Evolutionary conservation across 2,113 vertebrate genomes (phyloP).

Genomic region (Megalops atlanticus): DNA sequence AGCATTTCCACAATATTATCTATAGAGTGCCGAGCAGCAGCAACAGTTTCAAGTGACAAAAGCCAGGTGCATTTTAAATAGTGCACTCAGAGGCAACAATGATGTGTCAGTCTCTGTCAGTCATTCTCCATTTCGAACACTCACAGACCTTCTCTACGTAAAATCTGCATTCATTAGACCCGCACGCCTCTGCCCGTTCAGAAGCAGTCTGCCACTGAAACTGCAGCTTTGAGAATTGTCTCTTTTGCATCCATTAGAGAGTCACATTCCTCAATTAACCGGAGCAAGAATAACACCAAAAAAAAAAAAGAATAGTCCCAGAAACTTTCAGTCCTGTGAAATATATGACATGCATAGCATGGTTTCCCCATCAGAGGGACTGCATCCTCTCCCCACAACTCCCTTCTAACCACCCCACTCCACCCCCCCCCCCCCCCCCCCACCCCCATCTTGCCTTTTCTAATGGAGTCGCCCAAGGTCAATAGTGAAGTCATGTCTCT

Average conservation of each 20-base stretch:
- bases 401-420: constrained; percentile 35
- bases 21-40: neutral
- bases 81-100: neutral
- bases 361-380: constrained; percentile 11
- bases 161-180: constrained; percentile 13
- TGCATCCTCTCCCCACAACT: constrained; percentile 37
- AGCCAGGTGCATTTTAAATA: neutral
- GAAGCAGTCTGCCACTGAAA: constrained; percentile 22
- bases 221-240: constrained; percentile 19
- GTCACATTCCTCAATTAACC: constrained; percentile 36
- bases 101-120: neutral
- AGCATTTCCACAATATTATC: neutral
- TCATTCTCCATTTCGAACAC: neutral
- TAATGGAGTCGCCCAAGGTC: constrained; percentile 42
- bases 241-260: constrained; percentile 36
- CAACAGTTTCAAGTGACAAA: neutral
- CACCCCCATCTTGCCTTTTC: constrained; percentile 13
- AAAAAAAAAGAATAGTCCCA: neutral
- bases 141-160: neutral
- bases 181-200: constrained; percentile 12
- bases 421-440: neutral
- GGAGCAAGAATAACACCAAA: constrained; percentile 4
- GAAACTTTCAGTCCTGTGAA: constrained; percentile 43
- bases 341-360: constrained; percentile 58
- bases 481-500: constrained; percentile 6